Percentiles rank a stretch among this genome's conserved stretches.
phyloP scores from a whole-genome alignment of 37 sponge, comb jelly and placozoan species.

The Amphimedon queenslandica region DNA sequence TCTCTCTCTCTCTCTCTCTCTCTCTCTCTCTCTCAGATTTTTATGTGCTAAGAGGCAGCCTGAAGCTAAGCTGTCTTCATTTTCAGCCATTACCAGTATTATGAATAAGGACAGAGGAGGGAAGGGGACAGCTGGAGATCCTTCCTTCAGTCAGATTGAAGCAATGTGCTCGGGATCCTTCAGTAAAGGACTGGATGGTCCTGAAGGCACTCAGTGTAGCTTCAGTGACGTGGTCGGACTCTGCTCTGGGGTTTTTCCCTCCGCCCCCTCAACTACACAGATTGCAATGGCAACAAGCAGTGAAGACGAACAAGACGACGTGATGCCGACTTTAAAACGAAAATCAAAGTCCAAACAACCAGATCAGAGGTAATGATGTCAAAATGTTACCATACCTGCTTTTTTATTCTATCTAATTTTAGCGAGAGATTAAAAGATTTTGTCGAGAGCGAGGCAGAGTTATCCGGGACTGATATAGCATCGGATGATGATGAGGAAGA shows the following conservation, averaged over 20 bases:
- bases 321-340: constrained; percentile 37
- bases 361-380: constrained; percentile 1
- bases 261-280: not conserved
- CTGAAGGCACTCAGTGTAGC: constrained; percentile 1
- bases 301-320: constrained; percentile 13
- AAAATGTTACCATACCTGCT: no score
- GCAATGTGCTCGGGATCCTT: not conserved
- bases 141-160: not conserved
- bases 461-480: constrained; percentile 90
- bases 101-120: no score
- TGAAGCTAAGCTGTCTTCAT: no score
- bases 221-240: constrained; percentile 33
- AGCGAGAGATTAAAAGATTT: constrained; percentile 70
- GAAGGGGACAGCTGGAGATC: no score
- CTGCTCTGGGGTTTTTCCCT: constrained; percentile 57
- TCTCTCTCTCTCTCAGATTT: no score
- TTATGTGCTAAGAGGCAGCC: no score
- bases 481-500: constrained; percentile 46
- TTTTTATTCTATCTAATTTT: not conserved
- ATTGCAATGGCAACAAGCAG: not conserved
- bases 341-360: constrained; percentile 21
- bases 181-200: not conserved
- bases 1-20: no score
- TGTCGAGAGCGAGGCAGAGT: constrained; percentile 87
- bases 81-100: no score